phyloP scores from a whole-genome alignment of 2,113 vertebrate species.

The Myodes glareolus region DNA sequence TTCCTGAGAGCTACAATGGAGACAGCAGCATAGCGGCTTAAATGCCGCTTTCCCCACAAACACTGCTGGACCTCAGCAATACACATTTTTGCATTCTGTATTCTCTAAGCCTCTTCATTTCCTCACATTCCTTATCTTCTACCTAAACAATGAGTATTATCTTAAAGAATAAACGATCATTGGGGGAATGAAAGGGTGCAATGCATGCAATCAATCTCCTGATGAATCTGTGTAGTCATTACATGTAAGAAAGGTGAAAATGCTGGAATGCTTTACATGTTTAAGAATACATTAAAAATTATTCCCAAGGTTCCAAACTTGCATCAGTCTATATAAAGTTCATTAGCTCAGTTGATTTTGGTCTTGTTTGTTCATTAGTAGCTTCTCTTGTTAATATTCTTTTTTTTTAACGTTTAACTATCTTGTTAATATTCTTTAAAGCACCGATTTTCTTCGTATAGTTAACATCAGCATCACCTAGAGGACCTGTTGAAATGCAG shows the following conservation, averaged over 20 bases:
- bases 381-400: neutral
- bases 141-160: conserved; percentile 53
- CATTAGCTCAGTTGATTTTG: neutral
- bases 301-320: neutral
- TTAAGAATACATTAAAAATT: conserved; percentile 36
- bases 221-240: conserved; percentile 50
- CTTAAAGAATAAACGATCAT: conserved; percentile 52
- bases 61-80: neutral
- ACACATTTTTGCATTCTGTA: neutral
- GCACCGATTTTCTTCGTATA: neutral
- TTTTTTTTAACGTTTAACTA: too few species aligned
- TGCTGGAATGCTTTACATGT: neutral
- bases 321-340: neutral
- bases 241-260: conserved; percentile 49
- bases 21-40: neutral
- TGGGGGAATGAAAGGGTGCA: conserved; percentile 66
- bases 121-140: conserved; percentile 61
- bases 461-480: neutral
- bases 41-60: accelerated
- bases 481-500: neutral
- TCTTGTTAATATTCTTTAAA: neutral
- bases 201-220: conserved; percentile 37
- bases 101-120: neutral
- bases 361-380: neutral
- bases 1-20: conserved; percentile 46